Percentiles rank a stretch among this genome's conserved stretches.
Evolutionary conservation across 2,888 invertebrate genomes (phyloP).

Genomic region (Calliphora vomitoria): DNA sequence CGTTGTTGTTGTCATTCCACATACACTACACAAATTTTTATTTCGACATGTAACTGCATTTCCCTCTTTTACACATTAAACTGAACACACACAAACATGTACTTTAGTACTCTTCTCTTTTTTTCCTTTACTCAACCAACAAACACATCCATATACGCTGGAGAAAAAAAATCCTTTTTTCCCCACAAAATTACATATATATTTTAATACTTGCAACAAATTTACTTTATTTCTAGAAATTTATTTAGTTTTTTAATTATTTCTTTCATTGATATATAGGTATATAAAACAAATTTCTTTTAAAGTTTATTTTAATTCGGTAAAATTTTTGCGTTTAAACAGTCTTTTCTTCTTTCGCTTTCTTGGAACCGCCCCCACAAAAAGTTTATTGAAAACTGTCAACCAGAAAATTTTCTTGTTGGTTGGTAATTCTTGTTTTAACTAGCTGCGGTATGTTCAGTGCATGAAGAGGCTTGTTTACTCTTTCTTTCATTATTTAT

Average conservation of each 20-base stretch:
- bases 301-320: not conserved
- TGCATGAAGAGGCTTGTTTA: not conserved
- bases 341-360: conserved; percentile 20
- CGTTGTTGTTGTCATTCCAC: conserved; percentile 58
- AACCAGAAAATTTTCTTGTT: conserved; percentile 58
- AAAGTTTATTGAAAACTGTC: conserved; percentile 73
- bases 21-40: conserved; percentile 17
- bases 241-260: conserved; percentile 10
- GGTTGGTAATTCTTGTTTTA: conserved; percentile 55
- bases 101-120: not conserved
- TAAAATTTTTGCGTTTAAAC: not conserved
- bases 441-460: conserved; percentile 58
- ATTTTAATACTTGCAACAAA: not conserved
- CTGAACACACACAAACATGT: conserved; percentile 18
- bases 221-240: not conserved
- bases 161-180: conserved; percentile 37
- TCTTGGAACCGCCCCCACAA: conserved; percentile 76
- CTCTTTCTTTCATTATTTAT: not conserved
- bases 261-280: conserved; percentile 11
- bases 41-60: conserved; percentile 67
- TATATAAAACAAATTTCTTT: conserved; percentile 6
- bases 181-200: not conserved
- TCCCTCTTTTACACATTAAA: conserved; percentile 49
- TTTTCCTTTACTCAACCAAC: conserved; percentile 7
- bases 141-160: conserved; percentile 51